A percentile compares a stretch with the other conserved stretches of the same genome.
These are phyloP conservation scores for Monochamus alternatus DNA, from an alignment of 2,888 invertebrate genomes.

Conservation along the genomic window DNA sequence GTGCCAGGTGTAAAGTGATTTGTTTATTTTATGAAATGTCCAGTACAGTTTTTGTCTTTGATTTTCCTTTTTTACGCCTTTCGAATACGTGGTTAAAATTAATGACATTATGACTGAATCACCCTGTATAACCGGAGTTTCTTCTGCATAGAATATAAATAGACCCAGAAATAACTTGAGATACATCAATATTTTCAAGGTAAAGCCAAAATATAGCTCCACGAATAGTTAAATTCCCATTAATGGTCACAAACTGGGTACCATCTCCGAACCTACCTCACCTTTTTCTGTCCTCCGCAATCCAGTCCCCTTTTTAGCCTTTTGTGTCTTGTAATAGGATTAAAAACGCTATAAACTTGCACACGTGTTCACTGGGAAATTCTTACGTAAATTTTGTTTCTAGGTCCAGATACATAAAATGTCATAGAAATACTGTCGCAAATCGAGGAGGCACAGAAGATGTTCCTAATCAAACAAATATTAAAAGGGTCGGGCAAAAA, in stretches of 20 bases:
- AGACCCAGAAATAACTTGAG: no score
- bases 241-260: slow-evolving; percentile 4
- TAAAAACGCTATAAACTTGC: slow-evolving; percentile 33
- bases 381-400: slow-evolving; percentile 27
- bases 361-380: slow-evolving; percentile 40
- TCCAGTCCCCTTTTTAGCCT: slow-evolving; percentile 22
- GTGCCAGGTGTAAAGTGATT: no score
- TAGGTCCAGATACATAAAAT: slow-evolving; percentile 23
- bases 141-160: no score
- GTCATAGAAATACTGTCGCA: slow-evolving; percentile 32
- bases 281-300: slow-evolving; percentile 10
- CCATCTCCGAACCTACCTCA: slow-evolving; percentile 20
- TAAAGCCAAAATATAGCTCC: no score
- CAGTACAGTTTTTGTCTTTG: no score
- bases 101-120: no score
- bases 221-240: slow-evolving; percentile 23
- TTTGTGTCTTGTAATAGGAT: slow-evolving; percentile 42
- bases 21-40: no score
- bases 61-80: no score
- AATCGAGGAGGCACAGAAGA: slow-evolving; percentile 32
- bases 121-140: no score
- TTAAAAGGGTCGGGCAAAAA: slow-evolving; percentile 46
- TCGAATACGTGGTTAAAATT: no score
- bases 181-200: no score
- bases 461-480: slow-evolving; percentile 56